Evolutionary conservation across 2,888 invertebrate species (phyloP), one percentile per base, ranked within the genome.

Genomic region (Parapristionchus giblindavisi): DNA sequence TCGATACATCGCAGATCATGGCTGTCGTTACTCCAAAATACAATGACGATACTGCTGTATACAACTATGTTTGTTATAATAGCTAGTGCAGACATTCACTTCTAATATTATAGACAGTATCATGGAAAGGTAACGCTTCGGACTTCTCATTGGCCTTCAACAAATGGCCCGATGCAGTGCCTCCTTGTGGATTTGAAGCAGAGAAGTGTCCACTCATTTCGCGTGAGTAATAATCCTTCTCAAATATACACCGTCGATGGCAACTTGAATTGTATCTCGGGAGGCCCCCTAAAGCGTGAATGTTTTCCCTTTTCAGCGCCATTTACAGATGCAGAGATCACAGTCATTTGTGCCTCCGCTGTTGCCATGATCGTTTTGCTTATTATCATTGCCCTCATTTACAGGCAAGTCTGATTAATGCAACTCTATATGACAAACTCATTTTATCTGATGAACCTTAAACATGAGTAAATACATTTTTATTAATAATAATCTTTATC

Each of bases 141-240:
- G 36, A 52, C 24, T 52, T 24, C n/a, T 68, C 68, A n/a, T 52
- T 68, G 8, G 51, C 38, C 2, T 36, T 68, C 34, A 14, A 29
- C 21, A 68, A 34, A 32, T 68, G 68, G 68, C 81, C 81, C 21
- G 58, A 61, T 43, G 75, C 77, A 1, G 63, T 48, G 34, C 81
- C 81, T 51, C 73, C 70, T 17, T 81, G 81, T 73, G 81, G 81
- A 43, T 81, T 81, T 76, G 75, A 80, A 36, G 76, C 71, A 27
- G 81, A 81, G 52, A 38, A 76, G 21, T 81, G 68, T 52, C 68
- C 68, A 24, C 51, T 34, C 51, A 68, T 29, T n/a, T n/a, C 32
- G 68, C 68, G 68, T 68, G 68, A 52, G 68, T 3, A 11, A 65
- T 65, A 58, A 17, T 21, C 54, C 11, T 6, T 54, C 24, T 24